Base-by-base conservation (phyloP, 1,140 invertebrate genomes). In the Leucophenga varia region DNA sequence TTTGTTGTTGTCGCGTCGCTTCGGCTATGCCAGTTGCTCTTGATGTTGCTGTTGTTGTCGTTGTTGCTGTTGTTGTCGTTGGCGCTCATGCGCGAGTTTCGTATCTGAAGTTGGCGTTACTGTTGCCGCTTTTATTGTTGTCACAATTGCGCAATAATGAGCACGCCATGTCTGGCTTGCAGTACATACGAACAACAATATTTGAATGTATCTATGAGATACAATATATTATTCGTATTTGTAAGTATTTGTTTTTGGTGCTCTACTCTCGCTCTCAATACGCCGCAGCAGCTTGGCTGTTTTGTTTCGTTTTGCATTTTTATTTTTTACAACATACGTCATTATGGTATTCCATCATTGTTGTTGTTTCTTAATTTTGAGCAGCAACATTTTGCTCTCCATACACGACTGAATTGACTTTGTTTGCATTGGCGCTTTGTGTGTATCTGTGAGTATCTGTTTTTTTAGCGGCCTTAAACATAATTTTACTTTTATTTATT, bases 91-190 rank as follows among this genome's bases (percentile, higher is more conserved):
- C n/a, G n/a, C n/a, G n/a, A n/a, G n/a, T n/a, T n/a, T n/a, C n/a
- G n/a, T n/a, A n/a, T n/a, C n/a, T n/a, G n/a, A n/a, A n/a, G n/a
- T n/a, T n/a, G n/a, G n/a, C n/a, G n/a, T n/a, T n/a, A n/a, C n/a
- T n/a, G n/a, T n/a, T n/a, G n/a, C n/a, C n/a, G n/a, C n/a, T n/a
- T n/a, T n/a, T n/a, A n/a, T n/a, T n/a, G n/a, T n/a, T 39, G 37
- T 39, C 37, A 39, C 37, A 39, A 21, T 39, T 39, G 37, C 37
- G 37, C 37, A 39, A 39, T 13, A 39, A 21, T 20, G 16, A 39
- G 6, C 3, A 39, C 13, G n/a, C 16, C 14, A 39, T 19, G 14
- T 32, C 14, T n/a, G 14, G 14, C 32, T 35, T 13, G 13, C 14
- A 35, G 13, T 16, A 9, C n/a, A 3, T 8, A 16, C 18, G 14